These are phyloP conservation scores for Bothrops jararaca DNA, from an alignment of 2,113 vertebrate genomes.

Conservation along the genomic window DNA sequence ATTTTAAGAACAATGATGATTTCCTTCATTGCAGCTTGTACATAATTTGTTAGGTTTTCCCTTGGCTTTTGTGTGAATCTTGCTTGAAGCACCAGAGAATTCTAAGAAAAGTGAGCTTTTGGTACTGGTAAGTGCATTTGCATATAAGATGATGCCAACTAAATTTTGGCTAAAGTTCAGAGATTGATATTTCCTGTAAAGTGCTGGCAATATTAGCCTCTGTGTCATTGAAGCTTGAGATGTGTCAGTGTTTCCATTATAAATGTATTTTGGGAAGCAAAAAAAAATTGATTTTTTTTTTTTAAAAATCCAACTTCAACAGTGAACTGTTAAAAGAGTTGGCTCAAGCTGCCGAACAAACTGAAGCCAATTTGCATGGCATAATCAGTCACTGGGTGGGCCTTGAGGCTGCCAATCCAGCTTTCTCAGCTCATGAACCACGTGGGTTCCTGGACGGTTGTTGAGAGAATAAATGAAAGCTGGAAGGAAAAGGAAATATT, in stretches of 20 bases:
- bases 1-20: neutral
- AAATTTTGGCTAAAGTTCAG: neutral
- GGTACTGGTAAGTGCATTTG: neutral
- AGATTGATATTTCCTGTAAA: slow-evolving; percentile 1
- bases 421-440: neutral
- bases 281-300: neutral
- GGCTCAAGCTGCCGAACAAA: neutral
- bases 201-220: neutral
- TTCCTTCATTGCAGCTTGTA: neutral
- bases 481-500: neutral
- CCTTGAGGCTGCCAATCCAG: neutral
- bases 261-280: neutral
- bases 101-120: neutral
- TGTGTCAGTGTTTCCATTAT: slow-evolving; percentile 13
- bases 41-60: neutral
- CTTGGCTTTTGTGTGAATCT: neutral
- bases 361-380: neutral
- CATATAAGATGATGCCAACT: neutral
- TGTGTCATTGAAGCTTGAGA: slow-evolving; percentile 3
- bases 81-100: neutral
- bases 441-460: neutral
- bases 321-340: neutral
- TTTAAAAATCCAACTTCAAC: neutral
- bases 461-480: neutral
- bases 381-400: neutral